Conservation (phyloP, 2,888 invertebrate genomes). For the Drosophila hamatofila region DNA sequence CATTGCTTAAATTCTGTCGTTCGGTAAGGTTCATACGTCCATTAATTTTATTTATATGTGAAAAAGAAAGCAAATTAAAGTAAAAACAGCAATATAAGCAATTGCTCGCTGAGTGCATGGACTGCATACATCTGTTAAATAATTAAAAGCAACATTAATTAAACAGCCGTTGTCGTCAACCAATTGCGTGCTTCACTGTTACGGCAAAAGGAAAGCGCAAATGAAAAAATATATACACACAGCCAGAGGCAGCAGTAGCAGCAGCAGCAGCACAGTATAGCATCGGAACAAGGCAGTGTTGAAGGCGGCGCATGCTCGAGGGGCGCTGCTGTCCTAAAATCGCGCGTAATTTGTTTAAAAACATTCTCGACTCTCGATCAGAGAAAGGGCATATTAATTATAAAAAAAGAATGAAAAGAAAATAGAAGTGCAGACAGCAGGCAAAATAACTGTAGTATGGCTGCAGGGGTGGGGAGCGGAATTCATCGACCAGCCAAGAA, state of each 20-base stretch:
- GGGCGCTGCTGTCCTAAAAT: conserved; percentile 13
- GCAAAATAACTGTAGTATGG: conserved; percentile 8
- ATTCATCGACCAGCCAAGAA: conserved; percentile 56
- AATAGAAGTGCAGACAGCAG: conserved; percentile 18
- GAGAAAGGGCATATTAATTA: conserved; percentile 58
- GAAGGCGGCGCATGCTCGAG: conserved; percentile 50
- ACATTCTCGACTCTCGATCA: conserved; percentile 14
- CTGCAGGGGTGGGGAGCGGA: conserved; percentile 30
- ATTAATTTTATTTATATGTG: conserved; percentile 49
- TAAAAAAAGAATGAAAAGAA: conserved; percentile 39
- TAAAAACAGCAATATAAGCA: not conserved
- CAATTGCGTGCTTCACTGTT: conserved; percentile 61
- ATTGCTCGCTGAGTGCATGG: not conserved
- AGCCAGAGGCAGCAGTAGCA: conserved; percentile 42
- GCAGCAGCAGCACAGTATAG: conserved; percentile 16
- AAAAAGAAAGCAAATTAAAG: conserved; percentile 33
- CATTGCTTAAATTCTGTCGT: conserved; percentile 55
- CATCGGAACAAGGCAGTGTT: conserved; percentile 43
- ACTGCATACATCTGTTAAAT: conserved; percentile 7
- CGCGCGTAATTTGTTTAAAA: conserved; percentile 28
- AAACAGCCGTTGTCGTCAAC: conserved; percentile 41
- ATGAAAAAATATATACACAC: conserved; percentile 81
- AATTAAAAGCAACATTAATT: conserved; percentile 16
- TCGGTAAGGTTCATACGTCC: conserved; percentile 58
- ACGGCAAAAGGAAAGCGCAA: conserved; percentile 69